A percentile compares a stretch with the other conserved stretches of the same genome.
These are phyloP conservation scores for Leuciscus waleckii DNA, from an alignment of 2,797 vertebrate genomes.

Conservation along the genomic window DNA sequence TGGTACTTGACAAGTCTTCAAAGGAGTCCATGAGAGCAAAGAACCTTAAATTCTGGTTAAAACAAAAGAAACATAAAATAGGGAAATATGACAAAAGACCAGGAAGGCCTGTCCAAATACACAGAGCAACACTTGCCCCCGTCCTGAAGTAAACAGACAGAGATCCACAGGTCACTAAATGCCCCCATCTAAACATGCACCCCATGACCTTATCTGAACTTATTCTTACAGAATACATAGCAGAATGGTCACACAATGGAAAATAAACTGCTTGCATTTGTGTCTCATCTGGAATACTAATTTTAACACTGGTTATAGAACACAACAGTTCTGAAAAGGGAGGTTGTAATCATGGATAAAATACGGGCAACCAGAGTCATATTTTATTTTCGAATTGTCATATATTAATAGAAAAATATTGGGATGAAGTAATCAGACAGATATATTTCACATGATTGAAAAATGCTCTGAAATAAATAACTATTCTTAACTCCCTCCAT, in stretches of 20 bases:
- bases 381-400: neutral
- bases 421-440: neutral
- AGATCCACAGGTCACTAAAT: constrained; percentile 12
- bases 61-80: constrained; percentile 44
- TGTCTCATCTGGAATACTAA: neutral
- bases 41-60: constrained; percentile 15
- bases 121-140: constrained; percentile 21
- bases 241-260: neutral
- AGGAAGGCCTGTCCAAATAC: constrained; percentile 57
- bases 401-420: neutral
- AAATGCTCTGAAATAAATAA: neutral
- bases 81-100: constrained; percentile 50
- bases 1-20: neutral
- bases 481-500: neutral
- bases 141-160: constrained; percentile 38
- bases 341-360: neutral
- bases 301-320: neutral
- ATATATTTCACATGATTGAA: neutral
- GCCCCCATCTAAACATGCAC: constrained; percentile 22
- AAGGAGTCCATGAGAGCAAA: neutral
- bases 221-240: neutral
- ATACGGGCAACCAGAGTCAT: neutral
- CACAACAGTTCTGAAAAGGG: neutral
- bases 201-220: constrained; percentile 17
- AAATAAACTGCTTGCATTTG: neutral